Evolutionary conservation across 2,888 invertebrate species (phyloP), one percentile per base, ranked within the genome.

Genomic region (Acrocyrtus sp.): DNA sequence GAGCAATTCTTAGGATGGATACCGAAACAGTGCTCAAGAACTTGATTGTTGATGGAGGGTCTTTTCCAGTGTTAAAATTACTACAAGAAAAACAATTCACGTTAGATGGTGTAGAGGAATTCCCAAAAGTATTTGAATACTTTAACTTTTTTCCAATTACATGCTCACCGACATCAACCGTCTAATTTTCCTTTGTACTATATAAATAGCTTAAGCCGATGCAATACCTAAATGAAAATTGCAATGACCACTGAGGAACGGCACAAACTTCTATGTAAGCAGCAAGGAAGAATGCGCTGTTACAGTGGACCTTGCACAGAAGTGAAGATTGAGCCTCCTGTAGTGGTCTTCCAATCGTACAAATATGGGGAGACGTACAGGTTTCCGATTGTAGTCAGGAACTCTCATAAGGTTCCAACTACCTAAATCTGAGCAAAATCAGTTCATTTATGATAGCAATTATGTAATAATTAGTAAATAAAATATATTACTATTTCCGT

Each of bases 341-440:
- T 79, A 3, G 56, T 80, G 39, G 78, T 75, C 3, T 80, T 80
- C 57, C 80, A 80, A 51, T 74, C 74, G 17, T 80, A 70, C 57
- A 60, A 61, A 50, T 62, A 56, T 34, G 76, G 73, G 0, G 73
- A 77, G 27, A 58, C 41, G 1, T 68, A 72, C 27, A 45, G 43
- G 2, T 57, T 75, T n/a, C 67, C 65, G 0, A 60, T 79, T 21
- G 39, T 51, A 22, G 73, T 79, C 19, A 60, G 76, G 22, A 79
- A 79, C 62, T 69, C 78, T 21, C 73, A 73, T 54, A 76, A 74
- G 58, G 79, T 79, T n/a, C n/a, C n/a, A n/a, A 56, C 15, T 8
- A 10, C 19, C 34, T n/a, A 5, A 34, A 17, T 56, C 39, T 17
- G 10, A 29, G 8, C n/a, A 34, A 4, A 19, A 24, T 54, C 34